Evolutionary conservation across 2,113 vertebrate species (phyloP), one percentile per base, ranked within the genome.

Genomic region (Bolborhynchus lineola): DNA sequence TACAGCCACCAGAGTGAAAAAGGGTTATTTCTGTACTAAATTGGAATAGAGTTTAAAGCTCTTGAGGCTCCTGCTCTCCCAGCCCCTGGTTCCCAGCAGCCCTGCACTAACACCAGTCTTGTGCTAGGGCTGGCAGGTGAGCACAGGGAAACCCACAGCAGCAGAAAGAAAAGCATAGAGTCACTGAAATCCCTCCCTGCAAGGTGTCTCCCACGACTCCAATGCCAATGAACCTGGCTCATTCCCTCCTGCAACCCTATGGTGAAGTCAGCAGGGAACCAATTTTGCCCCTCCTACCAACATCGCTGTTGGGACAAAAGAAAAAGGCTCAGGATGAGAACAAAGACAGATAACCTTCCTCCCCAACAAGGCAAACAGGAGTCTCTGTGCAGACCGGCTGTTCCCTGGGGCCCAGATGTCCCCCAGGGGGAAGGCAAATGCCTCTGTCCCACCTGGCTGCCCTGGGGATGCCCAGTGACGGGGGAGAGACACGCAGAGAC

Each of bases 1-100:
- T 87, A 82, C 70, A 95, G 96, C 59, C 79, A 92, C 59, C 5
- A 7, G 47, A 90, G 84, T 89, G 75, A 95, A 96, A 96, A 93
- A 75, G 63, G 46, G 79, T 74, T 96, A 92, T 96, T 96, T 96
- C 76, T 94, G 6, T 6, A 94, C 70, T 90, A 82, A 80, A 90
- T 87, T 13, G 86, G 76, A 94, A 88, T 37, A 77, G n/a, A 86
- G 67, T 70, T 88, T 83, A 86, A 82, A 72, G 33, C n/a, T 85
- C 49, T n/a, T 53, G 86, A 87, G 29, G 76, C 41, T 82, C 37
- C 44, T 0, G 0, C 67, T 82, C 65, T 93, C 49, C 81, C 59
- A 84, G 65, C 12, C 37, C 18, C 37, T 74, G 17, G n/a, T 62
- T 86, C n/a, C 64, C 50, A 76, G 50, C 23, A 49, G 49, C 63